A percentile compares a stretch with the other conserved stretches of the same genome.
Evolutionary conservation across 2,113 vertebrate genomes (phyloP).

Genomic region (Rhipidura dahli): DNA sequence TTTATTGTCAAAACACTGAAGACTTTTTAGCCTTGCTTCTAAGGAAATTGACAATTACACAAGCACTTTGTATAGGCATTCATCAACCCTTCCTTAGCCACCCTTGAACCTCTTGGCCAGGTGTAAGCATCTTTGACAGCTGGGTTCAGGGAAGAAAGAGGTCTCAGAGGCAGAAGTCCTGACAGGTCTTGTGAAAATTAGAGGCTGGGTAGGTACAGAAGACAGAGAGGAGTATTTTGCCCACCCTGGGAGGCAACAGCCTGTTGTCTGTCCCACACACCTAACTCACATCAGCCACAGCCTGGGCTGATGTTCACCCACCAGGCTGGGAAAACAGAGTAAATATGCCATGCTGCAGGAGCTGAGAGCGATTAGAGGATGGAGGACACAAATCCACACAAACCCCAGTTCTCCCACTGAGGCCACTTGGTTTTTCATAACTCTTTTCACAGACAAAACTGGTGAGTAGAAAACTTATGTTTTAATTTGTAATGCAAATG

Average conservation of each 20-base stretch:
- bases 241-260: not conserved
- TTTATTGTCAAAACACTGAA: not conserved
- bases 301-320: not conserved
- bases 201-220: not conserved
- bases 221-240: not conserved
- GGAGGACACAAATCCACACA: not conserved
- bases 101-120: not conserved
- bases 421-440: not conserved
- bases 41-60: not conserved
- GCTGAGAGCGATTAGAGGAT: not conserved
- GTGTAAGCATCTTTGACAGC: not conserved
- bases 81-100: not conserved
- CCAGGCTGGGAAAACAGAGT: not conserved
- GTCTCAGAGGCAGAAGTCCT: not conserved
- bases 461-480: not conserved
- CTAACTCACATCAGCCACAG: not conserved
- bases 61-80: not conserved
- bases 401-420: not conserved
- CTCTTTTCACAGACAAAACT: not conserved
- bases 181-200: not conserved
- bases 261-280: not conserved
- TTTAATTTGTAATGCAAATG: not conserved
- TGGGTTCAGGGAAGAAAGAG: not conserved
- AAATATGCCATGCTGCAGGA: not conserved
- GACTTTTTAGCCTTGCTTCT: not conserved